A percentile compares a stretch with the other conserved stretches of the same genome.
Evolutionary conservation across 2,888 invertebrate genomes (phyloP).

Genomic region (Diarsia mendica): DNA sequence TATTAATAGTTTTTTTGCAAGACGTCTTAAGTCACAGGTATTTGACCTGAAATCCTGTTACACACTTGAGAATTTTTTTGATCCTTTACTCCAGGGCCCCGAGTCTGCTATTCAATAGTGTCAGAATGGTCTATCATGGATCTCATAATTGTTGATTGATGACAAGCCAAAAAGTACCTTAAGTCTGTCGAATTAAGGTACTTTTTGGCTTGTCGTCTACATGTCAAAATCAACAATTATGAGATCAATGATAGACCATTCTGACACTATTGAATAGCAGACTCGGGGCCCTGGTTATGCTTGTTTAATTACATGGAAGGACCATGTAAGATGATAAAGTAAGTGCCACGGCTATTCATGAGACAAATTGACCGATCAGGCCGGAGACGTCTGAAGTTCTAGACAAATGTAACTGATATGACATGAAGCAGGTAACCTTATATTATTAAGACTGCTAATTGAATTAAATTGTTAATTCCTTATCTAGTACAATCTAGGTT

Average conservation of each 20-base stretch:
- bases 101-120: too few species aligned
- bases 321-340: too few species aligned
- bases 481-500: constrained; percentile 40
- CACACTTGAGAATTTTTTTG: neutral
- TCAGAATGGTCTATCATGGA: too few species aligned
- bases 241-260: too few species aligned
- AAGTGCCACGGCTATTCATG: neutral
- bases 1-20: neutral
- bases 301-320: too few species aligned
- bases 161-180: too few species aligned
- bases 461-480: constrained; percentile 51
- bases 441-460: constrained; percentile 45
- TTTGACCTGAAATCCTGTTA: neutral
- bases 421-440: constrained; percentile 53
- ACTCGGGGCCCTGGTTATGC: too few species aligned
- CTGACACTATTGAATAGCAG: too few species aligned
- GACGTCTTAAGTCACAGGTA: neutral
- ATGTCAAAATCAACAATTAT: too few species aligned
- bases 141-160: too few species aligned
- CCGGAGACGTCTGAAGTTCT: neutral
- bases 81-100: neutral
- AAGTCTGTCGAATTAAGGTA: too few species aligned
- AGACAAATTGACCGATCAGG: constrained; percentile 1
- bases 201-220: too few species aligned
- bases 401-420: constrained; percentile 56